Base-by-base conservation (phyloP, 2,888 invertebrate species). In the Hirtodrosophila cameraria region DNA sequence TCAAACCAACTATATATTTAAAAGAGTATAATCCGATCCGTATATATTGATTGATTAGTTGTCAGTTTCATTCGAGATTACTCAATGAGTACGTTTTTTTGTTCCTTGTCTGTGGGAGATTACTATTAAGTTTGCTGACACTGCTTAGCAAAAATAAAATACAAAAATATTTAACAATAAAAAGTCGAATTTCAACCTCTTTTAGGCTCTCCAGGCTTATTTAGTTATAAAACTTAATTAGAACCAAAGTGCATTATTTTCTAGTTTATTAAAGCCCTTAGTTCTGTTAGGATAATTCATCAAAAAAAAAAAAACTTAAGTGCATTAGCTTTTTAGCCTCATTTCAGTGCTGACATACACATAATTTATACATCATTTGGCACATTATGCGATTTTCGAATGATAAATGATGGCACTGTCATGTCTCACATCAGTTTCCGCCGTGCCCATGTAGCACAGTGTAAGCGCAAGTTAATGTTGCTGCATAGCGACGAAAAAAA, bases 351-450 rank as follows among this genome's bases (percentile, higher is more conserved):
- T 36, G 25, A 36, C 31, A 33, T 36, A 48, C 20, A 58, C 58
- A 72, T 57, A 45, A 59, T 57, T 53, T 68, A 46, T 54, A 49
- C 45, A 61, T 53, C 61, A 61, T 49, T 61, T 61, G 39, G 15
- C 54, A 71, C 42, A 59, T 69, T 69, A 65, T 48, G 65, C 33
- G 46, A 54, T 35, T 53, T 54, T 31, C 48, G 11, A 31, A 60
- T 79, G 78, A 84, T 81, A 59, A 77, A 84, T 84, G 84, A 77
- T 48, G n/a, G 13, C 39, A 46, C 36, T 53, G 57, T 28, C 60
- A 45, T 33, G 41, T 13, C 20, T 13, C 30, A 43, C 8, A 12
- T 13, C 18, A 6, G 3, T 12, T 33, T 12, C 11, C 46, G 16
- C 36, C 46, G 16, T 33, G n/a, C 1, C 13, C 30, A 18, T 69